phyloP scores from a whole-genome alignment of 2,888 invertebrate genomes.

The Ectemnius lituratus region DNA sequence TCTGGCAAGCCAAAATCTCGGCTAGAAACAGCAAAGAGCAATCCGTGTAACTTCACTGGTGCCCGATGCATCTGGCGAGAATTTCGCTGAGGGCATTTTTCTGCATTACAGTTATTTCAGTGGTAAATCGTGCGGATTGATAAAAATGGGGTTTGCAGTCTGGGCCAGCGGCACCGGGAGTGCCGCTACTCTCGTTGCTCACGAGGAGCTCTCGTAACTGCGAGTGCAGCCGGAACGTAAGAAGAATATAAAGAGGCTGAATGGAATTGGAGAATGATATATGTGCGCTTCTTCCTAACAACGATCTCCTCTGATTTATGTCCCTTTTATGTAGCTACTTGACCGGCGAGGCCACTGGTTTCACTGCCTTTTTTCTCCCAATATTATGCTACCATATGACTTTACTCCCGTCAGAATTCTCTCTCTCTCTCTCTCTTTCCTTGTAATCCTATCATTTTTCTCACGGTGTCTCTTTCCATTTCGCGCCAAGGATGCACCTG shows the following conservation, averaged over 20 bases:
- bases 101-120: constrained; percentile 56
- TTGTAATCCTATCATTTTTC: neutral
- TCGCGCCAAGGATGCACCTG: too few relatives aligned
- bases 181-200: constrained; percentile 7
- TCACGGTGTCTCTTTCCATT: too few relatives aligned
- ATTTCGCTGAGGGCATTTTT: constrained; percentile 48
- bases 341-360: constrained; percentile 17
- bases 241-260: constrained; percentile 31
- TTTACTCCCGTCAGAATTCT: neutral
- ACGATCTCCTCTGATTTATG: constrained; percentile 33
- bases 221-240: constrained; percentile 7
- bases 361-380: neutral
- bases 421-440: neutral
- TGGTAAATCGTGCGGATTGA: constrained; percentile 60
- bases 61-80: constrained; percentile 12
- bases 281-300: constrained; percentile 30
- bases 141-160: constrained; percentile 51
- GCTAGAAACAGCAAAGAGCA: neutral
- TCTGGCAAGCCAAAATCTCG: neutral
- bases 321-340: constrained; percentile 12
- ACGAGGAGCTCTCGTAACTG: neutral
- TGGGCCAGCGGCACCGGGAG: constrained; percentile 7
- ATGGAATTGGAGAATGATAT: constrained; percentile 47
- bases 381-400: neutral
- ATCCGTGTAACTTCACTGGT: constrained; percentile 15